Conservation (phyloP, 2,888 invertebrate species). For the Ditula angustiorana region DNA sequence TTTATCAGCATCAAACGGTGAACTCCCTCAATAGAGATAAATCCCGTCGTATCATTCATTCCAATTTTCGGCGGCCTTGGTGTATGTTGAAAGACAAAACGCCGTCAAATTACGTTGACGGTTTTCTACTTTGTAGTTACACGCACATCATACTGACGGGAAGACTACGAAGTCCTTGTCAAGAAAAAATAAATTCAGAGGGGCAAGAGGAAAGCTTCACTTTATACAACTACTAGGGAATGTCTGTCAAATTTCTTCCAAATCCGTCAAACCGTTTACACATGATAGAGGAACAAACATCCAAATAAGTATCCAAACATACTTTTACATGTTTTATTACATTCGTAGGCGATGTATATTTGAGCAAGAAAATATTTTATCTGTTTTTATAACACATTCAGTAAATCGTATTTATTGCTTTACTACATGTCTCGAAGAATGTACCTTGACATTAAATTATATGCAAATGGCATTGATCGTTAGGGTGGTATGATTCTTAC, state of each 20-base stretch:
- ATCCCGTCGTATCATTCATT: constrained; percentile 64
- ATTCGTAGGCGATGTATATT: background rate
- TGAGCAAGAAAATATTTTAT: background rate
- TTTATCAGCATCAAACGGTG: constrained; percentile 65
- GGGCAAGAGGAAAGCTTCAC: background rate
- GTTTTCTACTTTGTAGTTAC: constrained; percentile 54
- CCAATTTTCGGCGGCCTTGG: constrained; percentile 50
- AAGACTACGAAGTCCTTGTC: constrained; percentile 50
- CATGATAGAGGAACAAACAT: no score
- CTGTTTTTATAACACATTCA: background rate
- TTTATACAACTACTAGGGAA: background rate
- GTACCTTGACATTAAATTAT: background rate
- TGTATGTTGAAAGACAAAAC: constrained; percentile 48
- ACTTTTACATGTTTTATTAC: no score
- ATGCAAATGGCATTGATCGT: background rate
- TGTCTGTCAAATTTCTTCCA: no score
- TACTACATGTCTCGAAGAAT: background rate
- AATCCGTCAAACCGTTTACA: no score
- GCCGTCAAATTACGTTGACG: constrained; percentile 56
- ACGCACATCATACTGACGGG: constrained; percentile 43
- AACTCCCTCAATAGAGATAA: constrained; percentile 65
- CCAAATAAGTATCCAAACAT: no score
- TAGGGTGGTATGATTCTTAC: background rate
- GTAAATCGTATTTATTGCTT: no score
- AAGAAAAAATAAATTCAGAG: background rate